Percentiles rank a stretch among this genome's conserved stretches.
Evolutionary conservation across 2,797 vertebrate genomes (phyloP).

Genomic region (Hyperoplus lanceolatus): DNA sequence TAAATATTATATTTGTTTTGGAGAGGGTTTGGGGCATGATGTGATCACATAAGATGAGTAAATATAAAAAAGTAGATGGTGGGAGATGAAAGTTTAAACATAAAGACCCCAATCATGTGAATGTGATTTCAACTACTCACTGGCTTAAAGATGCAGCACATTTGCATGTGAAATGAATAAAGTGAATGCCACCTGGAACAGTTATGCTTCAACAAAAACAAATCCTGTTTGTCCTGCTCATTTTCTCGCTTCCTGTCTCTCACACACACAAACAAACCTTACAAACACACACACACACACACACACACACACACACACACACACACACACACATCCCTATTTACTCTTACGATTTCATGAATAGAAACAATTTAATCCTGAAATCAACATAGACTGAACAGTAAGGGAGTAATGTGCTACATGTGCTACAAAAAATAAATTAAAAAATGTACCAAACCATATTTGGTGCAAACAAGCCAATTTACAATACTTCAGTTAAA

Average conservation of each 20-base stretch:
- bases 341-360: background rate
- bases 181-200: conserved; percentile 43
- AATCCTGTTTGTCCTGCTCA: background rate
- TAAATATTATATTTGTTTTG: no score
- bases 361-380: conserved; percentile 4
- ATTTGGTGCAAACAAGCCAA: background rate
- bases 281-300: background rate
- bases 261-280: no score
- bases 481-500: no score
- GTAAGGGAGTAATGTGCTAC: background rate
- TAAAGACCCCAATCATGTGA: conserved; percentile 45
- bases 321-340: background rate
- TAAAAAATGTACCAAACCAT: no score
- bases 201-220: conserved; percentile 34
- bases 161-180: conserved; percentile 54
- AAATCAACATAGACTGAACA: background rate
- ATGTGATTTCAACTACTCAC: conserved; percentile 37
- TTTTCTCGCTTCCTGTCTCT: background rate
- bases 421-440: background rate
- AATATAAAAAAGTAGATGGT: background rate
- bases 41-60: conserved; percentile 10
- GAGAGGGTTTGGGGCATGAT: no score
- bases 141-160: conserved; percentile 23
- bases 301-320: background rate
- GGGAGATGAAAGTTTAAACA: conserved; percentile 36